Percentiles rank a stretch among this genome's conserved stretches.
These are phyloP conservation scores for Heliconius ethilla DNA, from an alignment of 2,888 invertebrate genomes.

Conservation along the genomic window DNA sequence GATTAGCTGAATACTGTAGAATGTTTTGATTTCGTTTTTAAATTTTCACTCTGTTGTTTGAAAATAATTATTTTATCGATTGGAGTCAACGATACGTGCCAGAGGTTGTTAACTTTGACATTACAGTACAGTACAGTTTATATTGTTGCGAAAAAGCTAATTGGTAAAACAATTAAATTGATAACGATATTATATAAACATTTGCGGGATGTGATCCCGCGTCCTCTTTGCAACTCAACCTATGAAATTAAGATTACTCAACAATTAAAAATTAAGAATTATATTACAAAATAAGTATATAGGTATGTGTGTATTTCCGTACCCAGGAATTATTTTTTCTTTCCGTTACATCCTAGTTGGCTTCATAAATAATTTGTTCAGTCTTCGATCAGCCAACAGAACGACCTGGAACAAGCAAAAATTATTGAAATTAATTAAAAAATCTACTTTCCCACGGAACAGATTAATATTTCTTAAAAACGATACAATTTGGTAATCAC, in stretches of 20 bases:
- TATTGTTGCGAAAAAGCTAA: too few relatives aligned
- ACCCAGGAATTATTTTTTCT: slow-evolving; percentile 60
- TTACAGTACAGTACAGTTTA: neutral
- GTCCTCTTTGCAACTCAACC: too few relatives aligned
- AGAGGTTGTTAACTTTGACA: slow-evolving; percentile 36
- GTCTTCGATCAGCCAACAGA: slow-evolving; percentile 73
- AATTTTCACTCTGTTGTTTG: slow-evolving; percentile 77
- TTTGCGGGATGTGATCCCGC: neutral
- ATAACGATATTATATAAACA: slow-evolving; percentile 23
- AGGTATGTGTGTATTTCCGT: neutral
- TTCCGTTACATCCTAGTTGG: slow-evolving; percentile 69
- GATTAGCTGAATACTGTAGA: slow-evolving; percentile 80
- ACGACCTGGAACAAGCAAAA: slow-evolving; percentile 72
- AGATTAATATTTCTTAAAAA: slow-evolving; percentile 34
- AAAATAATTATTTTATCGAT: slow-evolving; percentile 54
- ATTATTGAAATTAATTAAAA: slow-evolving; percentile 42
- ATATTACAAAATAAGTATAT: neutral
- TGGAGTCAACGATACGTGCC: slow-evolving; percentile 24
- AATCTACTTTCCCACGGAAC: slow-evolving; percentile 17
- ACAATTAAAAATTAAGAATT: neutral
- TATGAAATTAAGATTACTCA: neutral
- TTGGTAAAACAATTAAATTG: neutral
- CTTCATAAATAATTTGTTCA: slow-evolving; percentile 69
- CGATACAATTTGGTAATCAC: slow-evolving; percentile 37
- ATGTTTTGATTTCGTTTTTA: slow-evolving; percentile 75